Evolutionary conservation across 2,888 invertebrate species (phyloP), one percentile per base, ranked within the genome.

Genomic region (Tachystola acroxantha): DNA sequence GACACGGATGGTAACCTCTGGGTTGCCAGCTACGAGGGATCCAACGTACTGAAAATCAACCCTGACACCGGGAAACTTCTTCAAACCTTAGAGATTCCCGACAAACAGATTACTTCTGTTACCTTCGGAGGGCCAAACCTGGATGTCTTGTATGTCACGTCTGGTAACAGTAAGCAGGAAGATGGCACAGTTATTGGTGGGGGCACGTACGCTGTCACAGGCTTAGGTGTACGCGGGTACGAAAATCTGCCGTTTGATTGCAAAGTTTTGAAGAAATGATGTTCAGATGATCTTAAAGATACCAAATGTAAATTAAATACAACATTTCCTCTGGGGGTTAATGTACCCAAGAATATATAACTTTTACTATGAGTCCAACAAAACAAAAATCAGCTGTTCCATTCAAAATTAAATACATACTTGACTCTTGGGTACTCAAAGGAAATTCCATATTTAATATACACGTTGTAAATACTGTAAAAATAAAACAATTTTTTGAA

Each of bases 1-100:
- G 95, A 95, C 66, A 82, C 88, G 0, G 90, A 93, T 40, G 94
- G 92, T 1, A 92, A 92, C 57, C 73, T 95, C 2, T 95, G 94
- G 92, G 88, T 94, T 2, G 93, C 93, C 1, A 89, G 91, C 26
- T 94, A 91, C 64, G 80, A 86, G 34, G 92, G 90, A 1, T 86
- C 89, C 7, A 88, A 89, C 58, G 82, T 88, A 10, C 43, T 88
- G 22, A 73, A 90, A 51, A 63, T 91, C 16, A 80, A 91, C 57
- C 90, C 91, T 0, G 67, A 58, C n/a, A 76, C 71, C 5, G 88
- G 90, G 3, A 80, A 88, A 34, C 59, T 92, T 1, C 64, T 93
- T 1, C 73, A 86, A 32, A 87, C 86, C 42, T 75, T 94, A 5
- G 65, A 88, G 9, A 65, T 71, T 10, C 71, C 70, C 60, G 94